Evolutionary conservation across 2,113 vertebrate species (phyloP), one percentile per base, ranked within the genome.

Genomic region (Pipa parva): DNA sequence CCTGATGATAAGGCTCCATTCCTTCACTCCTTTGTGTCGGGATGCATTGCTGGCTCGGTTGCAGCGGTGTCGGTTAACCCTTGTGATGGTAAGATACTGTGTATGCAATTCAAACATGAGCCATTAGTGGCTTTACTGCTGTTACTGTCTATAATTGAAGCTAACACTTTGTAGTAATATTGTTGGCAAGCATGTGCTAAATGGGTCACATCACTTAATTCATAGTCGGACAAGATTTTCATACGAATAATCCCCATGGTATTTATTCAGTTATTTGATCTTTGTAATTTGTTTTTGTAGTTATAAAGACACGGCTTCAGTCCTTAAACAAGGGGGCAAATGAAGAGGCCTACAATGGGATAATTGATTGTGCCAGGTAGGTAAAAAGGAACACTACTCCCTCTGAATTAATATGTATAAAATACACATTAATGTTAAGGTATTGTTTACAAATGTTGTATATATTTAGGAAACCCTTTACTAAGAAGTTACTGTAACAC

Each of bases 271-370:
- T n/a, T n/a, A n/a, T n/a, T n/a, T n/a, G n/a, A n/a, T n/a, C n/a
- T 21, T 21, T 8, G 22, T 22, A 7, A 31, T 57, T 31, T 54
- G 2, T 9, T 37, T 22, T 22, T 71, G 2, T 69, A 90, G 90
- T 92, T 62, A 82, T 92, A 42, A 92, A 92, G 73, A 92, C 90
- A n/a, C 82, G 90, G 33, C 78, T 92, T 9, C 89, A 92, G 64
- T 92, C 86, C 0, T 78, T 92, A 33, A 84, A 74, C 62, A 90
- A 85, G 72, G 89, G 88, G 61, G 75, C 84, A 22, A 87, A 88
- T 21, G 90, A 92, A 68, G 90, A 92, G 72, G 81, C 78, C 0
- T 92, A 90, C 75, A 88, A 59, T 22, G 88, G 90, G 6, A 86
- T 91, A 31, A 72, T 85, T 60, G 89, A 92, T 73, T 92, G 90